Evolutionary conservation across 2,113 vertebrate species (phyloP).

Genomic region (Loxodonta africana): DNA sequence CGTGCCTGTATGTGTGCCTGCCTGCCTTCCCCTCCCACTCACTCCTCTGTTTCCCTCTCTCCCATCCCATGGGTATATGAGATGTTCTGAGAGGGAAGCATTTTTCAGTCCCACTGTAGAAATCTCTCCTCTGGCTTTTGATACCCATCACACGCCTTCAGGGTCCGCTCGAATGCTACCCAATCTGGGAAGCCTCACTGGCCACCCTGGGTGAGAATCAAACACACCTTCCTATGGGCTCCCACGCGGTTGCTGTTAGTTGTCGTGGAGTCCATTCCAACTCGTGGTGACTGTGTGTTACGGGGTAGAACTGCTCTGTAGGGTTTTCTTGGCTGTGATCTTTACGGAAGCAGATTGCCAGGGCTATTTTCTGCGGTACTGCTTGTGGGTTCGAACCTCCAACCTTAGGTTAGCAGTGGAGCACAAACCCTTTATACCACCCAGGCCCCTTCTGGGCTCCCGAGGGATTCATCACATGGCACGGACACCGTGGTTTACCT

Average conservation of each 20-base stretch:
- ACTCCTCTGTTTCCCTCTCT: neutral
- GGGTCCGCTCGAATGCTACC: neutral
- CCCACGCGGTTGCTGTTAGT: neutral
- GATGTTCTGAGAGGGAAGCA: accelerated
- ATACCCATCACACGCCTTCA: neutral
- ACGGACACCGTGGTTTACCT: accelerated
- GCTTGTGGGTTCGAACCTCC: neutral
- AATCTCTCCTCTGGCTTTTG: neutral
- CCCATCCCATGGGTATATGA: too few species aligned
- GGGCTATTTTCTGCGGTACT: neutral
- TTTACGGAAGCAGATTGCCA: neutral
- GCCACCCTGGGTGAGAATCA: neutral
- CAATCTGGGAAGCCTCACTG: neutral
- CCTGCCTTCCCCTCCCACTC: neutral
- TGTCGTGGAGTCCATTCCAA: neutral
- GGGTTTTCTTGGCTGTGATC: neutral
- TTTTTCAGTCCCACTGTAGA: neutral
- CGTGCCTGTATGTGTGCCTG: accelerated
- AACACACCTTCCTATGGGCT: accelerated
- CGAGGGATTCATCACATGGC: accelerated
- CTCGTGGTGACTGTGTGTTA: neutral
- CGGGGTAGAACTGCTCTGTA: neutral
- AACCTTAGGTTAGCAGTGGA: neutral
- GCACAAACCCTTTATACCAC: neutral
- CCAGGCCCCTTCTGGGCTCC: neutral